Evolutionary conservation across 2,113 vertebrate species (phyloP).

Genomic region (Clarias batrachus): DNA sequence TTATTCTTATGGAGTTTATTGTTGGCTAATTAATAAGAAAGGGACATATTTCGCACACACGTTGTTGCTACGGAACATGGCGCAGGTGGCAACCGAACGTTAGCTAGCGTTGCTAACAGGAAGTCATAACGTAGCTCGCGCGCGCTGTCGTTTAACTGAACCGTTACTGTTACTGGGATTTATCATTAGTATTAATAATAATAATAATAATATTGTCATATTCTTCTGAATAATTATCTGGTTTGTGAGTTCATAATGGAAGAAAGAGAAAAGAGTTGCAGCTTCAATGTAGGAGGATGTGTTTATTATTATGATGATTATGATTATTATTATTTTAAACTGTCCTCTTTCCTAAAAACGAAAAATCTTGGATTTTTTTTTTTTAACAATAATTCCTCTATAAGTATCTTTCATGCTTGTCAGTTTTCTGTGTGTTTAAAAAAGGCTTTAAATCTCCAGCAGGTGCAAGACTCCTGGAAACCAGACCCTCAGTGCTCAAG

Average conservation of each 20-base stretch:
- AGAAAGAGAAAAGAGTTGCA: constrained; percentile 54
- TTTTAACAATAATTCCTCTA: neutral
- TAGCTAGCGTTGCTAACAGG: neutral
- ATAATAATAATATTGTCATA: too few species aligned
- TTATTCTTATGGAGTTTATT: too few species aligned
- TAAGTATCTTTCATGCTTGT: neutral
- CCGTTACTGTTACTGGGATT: too few species aligned
- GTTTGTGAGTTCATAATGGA: neutral
- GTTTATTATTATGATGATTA: constrained; percentile 35
- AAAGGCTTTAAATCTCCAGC: constrained; percentile 67
- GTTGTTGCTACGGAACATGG: neutral
- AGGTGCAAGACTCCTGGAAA: constrained; percentile 66
- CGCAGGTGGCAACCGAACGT: neutral
- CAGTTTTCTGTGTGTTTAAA: neutral
- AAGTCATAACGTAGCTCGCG: neutral
- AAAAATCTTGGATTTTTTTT: neutral
- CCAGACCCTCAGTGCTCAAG: constrained; percentile 63
- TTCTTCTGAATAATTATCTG: neutral
- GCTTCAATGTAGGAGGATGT: neutral
- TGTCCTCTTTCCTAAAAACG: neutral
- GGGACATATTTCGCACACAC: neutral
- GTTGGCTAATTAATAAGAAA: neutral
- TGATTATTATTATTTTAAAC: neutral
- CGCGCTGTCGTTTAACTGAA: neutral
- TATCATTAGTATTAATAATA: too few species aligned